Conservation (phyloP, 1,140 invertebrate genomes). For the Melanaphis sacchari region DNA sequence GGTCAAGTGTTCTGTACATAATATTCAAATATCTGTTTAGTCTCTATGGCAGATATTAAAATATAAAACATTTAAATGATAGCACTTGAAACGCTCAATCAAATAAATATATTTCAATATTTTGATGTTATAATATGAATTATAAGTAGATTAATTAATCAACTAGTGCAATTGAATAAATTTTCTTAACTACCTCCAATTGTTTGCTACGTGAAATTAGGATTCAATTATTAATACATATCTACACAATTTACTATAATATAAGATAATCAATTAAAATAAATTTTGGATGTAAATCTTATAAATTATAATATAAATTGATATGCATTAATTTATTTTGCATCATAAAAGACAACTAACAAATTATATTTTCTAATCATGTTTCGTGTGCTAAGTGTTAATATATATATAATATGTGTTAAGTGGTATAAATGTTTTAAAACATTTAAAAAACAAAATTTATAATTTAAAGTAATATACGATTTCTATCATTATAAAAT, state of each 20-base stretch:
- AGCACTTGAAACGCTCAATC: neutral
- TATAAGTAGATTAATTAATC: neutral
- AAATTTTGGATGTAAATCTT: neutral
- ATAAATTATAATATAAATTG: neutral
- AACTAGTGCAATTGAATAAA: neutral
- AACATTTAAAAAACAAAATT: neutral
- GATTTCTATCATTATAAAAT: neutral
- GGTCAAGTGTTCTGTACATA: neutral
- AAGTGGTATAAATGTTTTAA: neutral
- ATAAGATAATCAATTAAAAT: too few species aligned
- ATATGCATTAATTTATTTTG: neutral
- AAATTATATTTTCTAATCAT: neutral
- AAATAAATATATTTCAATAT: neutral
- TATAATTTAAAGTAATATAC: neutral
- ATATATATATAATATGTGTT: too few species aligned
- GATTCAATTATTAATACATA: neutral
- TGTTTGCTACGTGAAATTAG: neutral
- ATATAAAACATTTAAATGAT: neutral
- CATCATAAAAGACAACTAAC: neutral
- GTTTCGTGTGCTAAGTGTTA: too few species aligned
- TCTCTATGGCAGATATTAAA: neutral
- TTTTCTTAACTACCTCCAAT: neutral
- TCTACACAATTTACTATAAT: neutral
- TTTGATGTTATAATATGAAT: too few species aligned
- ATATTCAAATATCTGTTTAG: neutral